These are phyloP conservation scores for Dendrolimus pini DNA, from an alignment of 2,888 invertebrate genomes.

Conservation along the genomic window DNA sequence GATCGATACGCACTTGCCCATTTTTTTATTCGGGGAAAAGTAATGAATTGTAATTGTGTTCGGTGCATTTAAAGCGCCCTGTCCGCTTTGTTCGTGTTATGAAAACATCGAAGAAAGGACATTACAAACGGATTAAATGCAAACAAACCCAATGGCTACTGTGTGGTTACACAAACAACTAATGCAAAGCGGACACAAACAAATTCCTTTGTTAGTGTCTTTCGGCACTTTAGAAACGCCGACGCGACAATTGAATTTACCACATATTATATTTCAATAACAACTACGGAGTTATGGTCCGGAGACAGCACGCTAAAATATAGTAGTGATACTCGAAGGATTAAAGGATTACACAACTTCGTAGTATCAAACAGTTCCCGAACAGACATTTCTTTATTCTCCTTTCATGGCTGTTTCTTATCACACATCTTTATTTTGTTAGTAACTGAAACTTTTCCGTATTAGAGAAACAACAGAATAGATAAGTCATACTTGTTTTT, in stretches of 20 bases:
- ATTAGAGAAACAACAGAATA: no score
- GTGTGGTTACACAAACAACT: conserved; percentile 60
- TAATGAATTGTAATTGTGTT: neutral
- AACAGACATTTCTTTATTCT: conserved; percentile 43
- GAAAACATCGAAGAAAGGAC: conserved; percentile 50
- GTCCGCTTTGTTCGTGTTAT: conserved; percentile 33
- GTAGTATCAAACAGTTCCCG: conserved; percentile 48
- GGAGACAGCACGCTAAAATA: conserved; percentile 34
- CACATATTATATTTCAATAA: conserved; percentile 45
- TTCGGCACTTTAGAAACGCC: conserved; percentile 26
- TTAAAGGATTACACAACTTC: conserved; percentile 57
- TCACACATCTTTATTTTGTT: conserved; percentile 9
- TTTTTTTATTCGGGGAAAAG: neutral
- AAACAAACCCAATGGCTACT: conserved; percentile 58
- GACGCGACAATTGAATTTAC: conserved; percentile 5
- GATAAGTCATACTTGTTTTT: no score
- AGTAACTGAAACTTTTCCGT: neutral
- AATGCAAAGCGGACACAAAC: conserved; percentile 63
- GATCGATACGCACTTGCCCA: no score
- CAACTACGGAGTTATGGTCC: conserved; percentile 48
- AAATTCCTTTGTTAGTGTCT: conserved; percentile 54
- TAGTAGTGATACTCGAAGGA: conserved; percentile 58
- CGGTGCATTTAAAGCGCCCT: conserved; percentile 22
- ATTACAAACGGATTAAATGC: conserved; percentile 69
- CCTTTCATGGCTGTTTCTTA: conserved; percentile 19